Base-by-base conservation (phyloP, 1,140 invertebrate genomes). In the Mya arenaria region DNA sequence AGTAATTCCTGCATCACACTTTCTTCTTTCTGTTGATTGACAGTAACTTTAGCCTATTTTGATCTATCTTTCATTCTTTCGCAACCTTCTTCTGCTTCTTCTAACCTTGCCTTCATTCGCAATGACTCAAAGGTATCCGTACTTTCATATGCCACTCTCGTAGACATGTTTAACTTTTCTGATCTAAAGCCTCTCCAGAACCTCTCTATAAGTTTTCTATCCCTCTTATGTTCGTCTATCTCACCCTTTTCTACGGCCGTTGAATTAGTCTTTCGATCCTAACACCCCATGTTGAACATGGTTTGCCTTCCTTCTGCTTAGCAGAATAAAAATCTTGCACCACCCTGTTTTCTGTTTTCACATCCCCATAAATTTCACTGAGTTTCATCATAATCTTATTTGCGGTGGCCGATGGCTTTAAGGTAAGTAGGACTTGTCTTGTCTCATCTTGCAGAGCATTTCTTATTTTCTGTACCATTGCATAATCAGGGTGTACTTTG, bases 291-390 rank as follows among this genome's bases (percentile, higher is more conserved):
- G 30, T 36, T 65, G 62, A 65, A 8, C 25, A 4, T 65, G 62
- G 10, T 36, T 65, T 23, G 17, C 23, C 28, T 36, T 15, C 6
- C n/a, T 52, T 34, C 44, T 71, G 41, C 19, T 4, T 71, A 2
- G 66, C 66, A 2, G 66, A 71, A 28, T 71, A 71, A 34, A 71
- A 71, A n/a, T 71, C 39, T 25, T 71, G 41, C 4, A 52, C 44
- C 6, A 71, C 30, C 2, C 6, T 28, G 37, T 71, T 44, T 19
- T 28, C 41, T 5, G n/a, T 71, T 28, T 52, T 52, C 2, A 71
- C 32, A 34, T 71, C 25, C 23, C 66, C 23, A 71, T 71, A 71
- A 28, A 48, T 66, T 13, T 71, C 2, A 15, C 25, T 30, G 10
- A 52, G 19, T 25, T 71, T 71, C 10, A 13, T n/a, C n/a, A 71